These are phyloP conservation scores for Plectrocnemia conspersa DNA, from an alignment of 1,140 invertebrate species.

Conservation along the genomic window DNA sequence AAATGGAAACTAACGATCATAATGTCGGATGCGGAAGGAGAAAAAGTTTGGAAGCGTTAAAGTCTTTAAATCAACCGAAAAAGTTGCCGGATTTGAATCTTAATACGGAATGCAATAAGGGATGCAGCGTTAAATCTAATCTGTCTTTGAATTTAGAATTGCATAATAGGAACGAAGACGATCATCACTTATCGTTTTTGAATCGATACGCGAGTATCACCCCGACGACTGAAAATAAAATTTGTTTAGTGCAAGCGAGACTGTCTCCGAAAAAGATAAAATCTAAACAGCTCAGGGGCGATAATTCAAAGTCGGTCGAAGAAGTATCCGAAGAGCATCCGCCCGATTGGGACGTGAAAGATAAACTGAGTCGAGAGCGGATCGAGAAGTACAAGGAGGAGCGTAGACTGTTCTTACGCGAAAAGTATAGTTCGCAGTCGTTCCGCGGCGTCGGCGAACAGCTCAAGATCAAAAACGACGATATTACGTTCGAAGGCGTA, in stretches of 20 bases:
- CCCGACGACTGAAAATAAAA: constrained; percentile 56
- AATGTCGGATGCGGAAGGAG: constrained; percentile 38
- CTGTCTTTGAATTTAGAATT: constrained; percentile 24
- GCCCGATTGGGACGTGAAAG: constrained; percentile 31
- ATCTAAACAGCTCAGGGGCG: constrained; percentile 27
- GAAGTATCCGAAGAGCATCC: constrained; percentile 14
- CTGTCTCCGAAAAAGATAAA: constrained; percentile 35
- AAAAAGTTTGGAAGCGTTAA: constrained; percentile 50
- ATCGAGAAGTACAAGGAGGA: constrained; percentile 92
- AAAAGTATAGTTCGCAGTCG: constrained; percentile 81
- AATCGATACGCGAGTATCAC: constrained; percentile 43
- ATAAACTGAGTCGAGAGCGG: constrained; percentile 63
- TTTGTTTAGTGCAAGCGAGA: constrained; percentile 53
- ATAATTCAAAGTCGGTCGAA: constrained; percentile 16
- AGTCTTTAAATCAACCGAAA: constrained; percentile 50
- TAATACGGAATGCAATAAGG: constrained; percentile 40
- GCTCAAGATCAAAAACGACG: constrained; percentile 36
- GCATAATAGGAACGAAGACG: constrained; percentile 4
- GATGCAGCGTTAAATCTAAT: constrained; percentile 26
- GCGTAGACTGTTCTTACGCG: constrained; percentile 74
- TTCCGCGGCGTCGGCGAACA: constrained; percentile 61
- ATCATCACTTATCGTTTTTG: constrained; percentile 15
- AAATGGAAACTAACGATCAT: constrained; percentile 38
- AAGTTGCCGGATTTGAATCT: constrained; percentile 53
- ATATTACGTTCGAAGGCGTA: constrained; percentile 38